Base-by-base conservation (phyloP, 2,113 vertebrate species). In the Trachemys scripta region DNA sequence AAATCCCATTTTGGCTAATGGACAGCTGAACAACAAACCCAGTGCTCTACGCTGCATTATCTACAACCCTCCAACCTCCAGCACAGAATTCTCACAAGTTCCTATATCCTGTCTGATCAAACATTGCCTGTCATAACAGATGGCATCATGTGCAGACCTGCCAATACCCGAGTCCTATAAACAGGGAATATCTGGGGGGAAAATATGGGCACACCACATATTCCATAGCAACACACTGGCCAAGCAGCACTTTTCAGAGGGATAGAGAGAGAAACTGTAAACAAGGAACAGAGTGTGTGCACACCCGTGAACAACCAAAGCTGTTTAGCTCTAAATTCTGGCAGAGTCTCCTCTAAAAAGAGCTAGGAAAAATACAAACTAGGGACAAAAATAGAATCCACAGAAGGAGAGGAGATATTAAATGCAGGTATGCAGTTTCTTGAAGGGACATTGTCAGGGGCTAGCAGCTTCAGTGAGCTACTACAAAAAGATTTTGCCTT, bases 401-500 rank as follows among this genome's bases (percentile, higher is more conserved):
- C 17, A 59, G 75, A 95, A 89, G 45, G 24, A 85, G 54, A 76
- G 5, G 24, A 50, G n/a, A 49, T 7, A 27, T 3, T 49, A 85
- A 59, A 80, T 49, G 94, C 53, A 83, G 84, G 13, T 16, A 45
- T 6, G 38, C 16, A 51, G 72, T 16, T 96, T 85, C 85, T 90
- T 62, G 88, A 87, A 10, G 31, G 53, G 65, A 81, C 82, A 82
- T 29, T 25, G 49, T 35, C 42, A 13, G 2, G 53, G 31, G 22
- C 47, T 13, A 87, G 13, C 80, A 13, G 42, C 83, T 49, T 57
- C 82, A 69, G 59, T 5, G n/a, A 86, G 79, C 59, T 85, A 31
- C 35, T 56, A 56, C 80, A 87, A 92, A 85, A 69, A 78, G 85
- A 93, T 92, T 85, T 96, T 90, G 92, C 95, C 92, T 9, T 24